These are phyloP conservation scores for Diaperis boleti DNA, from an alignment of 2,888 invertebrate species.

Conservation along the genomic window DNA sequence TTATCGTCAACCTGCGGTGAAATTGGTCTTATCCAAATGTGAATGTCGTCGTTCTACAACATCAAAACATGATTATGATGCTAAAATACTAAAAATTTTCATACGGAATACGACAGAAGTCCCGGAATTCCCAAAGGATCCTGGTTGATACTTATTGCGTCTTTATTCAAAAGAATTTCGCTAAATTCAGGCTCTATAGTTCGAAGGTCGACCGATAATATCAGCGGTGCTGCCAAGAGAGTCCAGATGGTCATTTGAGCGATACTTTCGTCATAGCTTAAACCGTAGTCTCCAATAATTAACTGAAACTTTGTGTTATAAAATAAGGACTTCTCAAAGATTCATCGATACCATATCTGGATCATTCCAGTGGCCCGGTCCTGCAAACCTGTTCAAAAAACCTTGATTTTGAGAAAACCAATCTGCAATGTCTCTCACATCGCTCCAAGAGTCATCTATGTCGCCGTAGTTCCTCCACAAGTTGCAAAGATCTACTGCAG, in stretches of 20 bases:
- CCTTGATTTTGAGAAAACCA: conserved; percentile 77
- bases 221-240: conserved; percentile 77
- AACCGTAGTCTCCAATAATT: conserved; percentile 73
- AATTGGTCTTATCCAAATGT: conserved; percentile 70
- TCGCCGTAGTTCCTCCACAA: conserved; percentile 79
- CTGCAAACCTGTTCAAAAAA: conserved; percentile 70
- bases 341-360: conserved; percentile 76
- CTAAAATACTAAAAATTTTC: not conserved
- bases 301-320: too few species aligned
- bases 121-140: conserved; percentile 75
- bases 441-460: conserved; percentile 75
- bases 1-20: conserved; percentile 20
- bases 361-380: conserved; percentile 81
- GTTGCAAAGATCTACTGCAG: conserved; percentile 73
- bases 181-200: conserved; percentile 71
- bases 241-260: conserved; percentile 83
- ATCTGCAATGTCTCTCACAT: conserved; percentile 71
- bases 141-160: conserved; percentile 76
- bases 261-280: conserved; percentile 76
- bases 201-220: conserved; percentile 79
- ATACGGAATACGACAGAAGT: not conserved
- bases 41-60: conserved; percentile 51
- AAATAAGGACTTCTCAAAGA: conserved; percentile 20
- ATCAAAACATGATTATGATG: not conserved
- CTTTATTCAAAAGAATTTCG: conserved; percentile 73